Evolutionary conservation across 2,113 vertebrate genomes (phyloP).

Genomic region (Albula glossodonta): DNA sequence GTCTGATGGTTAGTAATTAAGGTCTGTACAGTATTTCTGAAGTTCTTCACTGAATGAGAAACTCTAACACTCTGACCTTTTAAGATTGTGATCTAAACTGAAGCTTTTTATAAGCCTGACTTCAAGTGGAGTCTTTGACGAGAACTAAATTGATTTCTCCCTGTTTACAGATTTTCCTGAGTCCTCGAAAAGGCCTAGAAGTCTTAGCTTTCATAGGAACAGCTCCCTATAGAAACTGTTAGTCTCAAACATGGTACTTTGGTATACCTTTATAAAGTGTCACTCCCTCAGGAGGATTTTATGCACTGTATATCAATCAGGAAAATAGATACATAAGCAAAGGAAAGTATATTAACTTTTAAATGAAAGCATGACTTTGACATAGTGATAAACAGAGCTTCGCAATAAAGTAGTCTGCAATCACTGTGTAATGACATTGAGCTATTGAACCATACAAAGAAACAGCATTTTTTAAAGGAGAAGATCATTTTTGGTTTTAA

Average conservation of each 20-base stretch:
- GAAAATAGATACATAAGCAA: neutral
- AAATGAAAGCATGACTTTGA: conserved; percentile 11
- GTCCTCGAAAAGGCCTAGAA: neutral
- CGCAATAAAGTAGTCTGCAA: neutral
- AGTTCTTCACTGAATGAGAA: conserved; percentile 58
- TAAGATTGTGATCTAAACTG: conserved; percentile 64
- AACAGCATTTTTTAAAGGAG: neutral
- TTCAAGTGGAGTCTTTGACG: conserved; percentile 70
- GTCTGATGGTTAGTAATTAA: conserved; percentile 70
- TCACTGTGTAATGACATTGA: neutral
- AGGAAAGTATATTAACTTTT: neutral
- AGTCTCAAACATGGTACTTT: neutral
- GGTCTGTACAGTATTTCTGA: conserved; percentile 49
- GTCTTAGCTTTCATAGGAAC: neutral
- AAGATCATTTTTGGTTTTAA: neutral
- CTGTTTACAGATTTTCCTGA: conserved; percentile 53
- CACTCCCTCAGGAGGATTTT: neutral
- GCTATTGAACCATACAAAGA: conserved; percentile 1
- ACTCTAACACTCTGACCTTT: conserved; percentile 63
- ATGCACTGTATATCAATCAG: neutral
- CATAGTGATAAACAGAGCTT: conserved; percentile 17
- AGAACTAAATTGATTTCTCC: conserved; percentile 66
- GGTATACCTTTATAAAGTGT: neutral
- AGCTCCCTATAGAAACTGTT: neutral
- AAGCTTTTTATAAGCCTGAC: conserved; percentile 45